These are phyloP conservation scores for Dreissena rostriformis DNA, from an alignment of 1,140 invertebrate genomes.

Conservation along the genomic window DNA sequence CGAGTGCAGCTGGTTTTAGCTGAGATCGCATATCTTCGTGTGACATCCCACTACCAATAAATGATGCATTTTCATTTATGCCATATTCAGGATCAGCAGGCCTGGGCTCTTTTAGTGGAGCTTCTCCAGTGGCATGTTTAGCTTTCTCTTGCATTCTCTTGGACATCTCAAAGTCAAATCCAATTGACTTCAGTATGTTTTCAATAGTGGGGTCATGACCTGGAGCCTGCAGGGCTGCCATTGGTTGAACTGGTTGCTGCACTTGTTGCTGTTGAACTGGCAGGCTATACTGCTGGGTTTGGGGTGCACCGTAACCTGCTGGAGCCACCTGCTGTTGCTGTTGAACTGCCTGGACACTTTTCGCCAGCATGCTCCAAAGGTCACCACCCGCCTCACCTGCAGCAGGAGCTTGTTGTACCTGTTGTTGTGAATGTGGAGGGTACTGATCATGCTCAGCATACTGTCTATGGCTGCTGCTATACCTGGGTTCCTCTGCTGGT, in stretches of 20 bases:
- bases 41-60: slow-evolving; percentile 71
- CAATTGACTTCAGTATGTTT: slow-evolving; percentile 80
- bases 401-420: neutral
- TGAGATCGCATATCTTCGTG: slow-evolving; percentile 59
- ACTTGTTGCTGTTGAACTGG: neutral
- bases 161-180: slow-evolving; percentile 80
- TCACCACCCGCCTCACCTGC: slow-evolving; percentile 13
- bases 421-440: slow-evolving; percentile 1
- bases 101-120: slow-evolving; percentile 49
- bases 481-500: neutral
- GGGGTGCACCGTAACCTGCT: slow-evolving; percentile 14
- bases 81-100: slow-evolving; percentile 60
- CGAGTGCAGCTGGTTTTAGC: neutral
- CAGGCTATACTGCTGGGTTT: neutral
- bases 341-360: slow-evolving; percentile 48
- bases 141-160: slow-evolving; percentile 80
- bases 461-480: neutral
- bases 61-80: slow-evolving; percentile 75
- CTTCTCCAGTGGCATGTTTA: slow-evolving; percentile 51
- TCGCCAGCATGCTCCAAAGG: slow-evolving; percentile 54
- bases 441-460: slow-evolving; percentile 8
- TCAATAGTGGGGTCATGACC: slow-evolving; percentile 77
- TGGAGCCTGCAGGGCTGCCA: slow-evolving; percentile 24
- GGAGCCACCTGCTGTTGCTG: slow-evolving; percentile 30
- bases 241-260: neutral